Evolutionary conservation across 2,113 vertebrate species (phyloP), one percentile per base, ranked within the genome.

Genomic region (Arvicanthis niloticus): DNA sequence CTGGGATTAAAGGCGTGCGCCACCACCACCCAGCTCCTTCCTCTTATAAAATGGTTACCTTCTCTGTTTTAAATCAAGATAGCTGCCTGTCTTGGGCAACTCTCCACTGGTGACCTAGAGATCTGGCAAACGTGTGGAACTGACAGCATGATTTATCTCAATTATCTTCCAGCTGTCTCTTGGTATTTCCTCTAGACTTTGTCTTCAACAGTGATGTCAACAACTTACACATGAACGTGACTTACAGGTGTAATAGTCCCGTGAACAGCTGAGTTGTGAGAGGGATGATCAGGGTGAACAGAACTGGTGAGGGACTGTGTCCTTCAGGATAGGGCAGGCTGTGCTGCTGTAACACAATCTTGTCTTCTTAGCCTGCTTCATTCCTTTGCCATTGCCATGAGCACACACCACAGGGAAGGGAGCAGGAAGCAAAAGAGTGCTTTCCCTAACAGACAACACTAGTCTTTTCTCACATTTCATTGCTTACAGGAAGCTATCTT

Each of bases 1-100:
- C n/a, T n/a, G n/a, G n/a, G n/a, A n/a, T n/a, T n/a, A n/a, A n/a
- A n/a, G n/a, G n/a, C n/a, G n/a, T n/a, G n/a, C n/a, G n/a, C n/a
- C n/a, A n/a, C n/a, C n/a, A n/a, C n/a, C n/a, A n/a, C n/a, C n/a
- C n/a, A n/a, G n/a, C 22, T 76, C 29, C 26, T 29, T 86, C 42
- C 21, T 93, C 51, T 48, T 34, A 51, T 93, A 78, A 92, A 96
- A 93, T 21, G 0, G 62, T 40, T 6, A 72, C 8, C 34, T 96
- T 21, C 62, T 78, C 70, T n/a, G 21, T 91, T 56, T 86, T 93
- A 84, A 89, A 95, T 72, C 75, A 84, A 58, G 67, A 56, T 60
- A 62, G 34, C n/a, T 40, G 10, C 80, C 73, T 94, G 62, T 37
- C 7, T 1, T 86, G 75, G 37, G 78, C 60, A 87, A 22, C 37